Conservation (phyloP, 2,113 vertebrate species). For the Clarias batrachus region DNA sequence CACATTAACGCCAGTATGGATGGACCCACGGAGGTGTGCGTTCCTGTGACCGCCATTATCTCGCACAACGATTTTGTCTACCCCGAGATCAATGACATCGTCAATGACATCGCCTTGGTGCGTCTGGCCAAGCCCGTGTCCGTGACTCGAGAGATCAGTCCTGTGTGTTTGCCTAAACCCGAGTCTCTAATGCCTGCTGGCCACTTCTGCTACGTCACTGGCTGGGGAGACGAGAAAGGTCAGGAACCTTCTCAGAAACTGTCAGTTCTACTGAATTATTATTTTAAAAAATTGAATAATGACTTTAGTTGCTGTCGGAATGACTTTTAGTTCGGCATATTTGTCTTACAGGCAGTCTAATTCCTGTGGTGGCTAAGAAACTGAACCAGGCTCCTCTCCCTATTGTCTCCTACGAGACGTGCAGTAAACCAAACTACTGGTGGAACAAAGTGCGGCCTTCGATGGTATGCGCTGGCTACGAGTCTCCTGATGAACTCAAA, state of each 20-base stretch:
- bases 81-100: constrained; percentile 61
- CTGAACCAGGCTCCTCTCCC: constrained; percentile 68
- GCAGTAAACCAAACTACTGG: constrained; percentile 70
- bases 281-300: not conserved
- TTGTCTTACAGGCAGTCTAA: constrained; percentile 50
- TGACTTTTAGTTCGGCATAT: not conserved
- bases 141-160: constrained; percentile 67
- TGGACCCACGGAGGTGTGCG: constrained; percentile 49
- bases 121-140: constrained; percentile 64
- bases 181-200: constrained; percentile 57
- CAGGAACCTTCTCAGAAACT: constrained; percentile 6
- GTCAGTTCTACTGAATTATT: not conserved
- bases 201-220: constrained; percentile 66
- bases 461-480: constrained; percentile 71
- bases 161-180: constrained; percentile 65
- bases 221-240: constrained; percentile 74
- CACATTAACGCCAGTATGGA: constrained; percentile 69
- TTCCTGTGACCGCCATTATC: constrained; percentile 61
- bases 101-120: constrained; percentile 68
- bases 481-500: constrained; percentile 70
- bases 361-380: constrained; percentile 59
- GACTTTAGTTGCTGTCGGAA: not conserved
- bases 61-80: constrained; percentile 66
- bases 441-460: constrained; percentile 65
- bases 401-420: constrained; percentile 66